Evolutionary conservation across 2,888 invertebrate species (phyloP).

Genomic region (Phragmatobia fuliginosa): DNA sequence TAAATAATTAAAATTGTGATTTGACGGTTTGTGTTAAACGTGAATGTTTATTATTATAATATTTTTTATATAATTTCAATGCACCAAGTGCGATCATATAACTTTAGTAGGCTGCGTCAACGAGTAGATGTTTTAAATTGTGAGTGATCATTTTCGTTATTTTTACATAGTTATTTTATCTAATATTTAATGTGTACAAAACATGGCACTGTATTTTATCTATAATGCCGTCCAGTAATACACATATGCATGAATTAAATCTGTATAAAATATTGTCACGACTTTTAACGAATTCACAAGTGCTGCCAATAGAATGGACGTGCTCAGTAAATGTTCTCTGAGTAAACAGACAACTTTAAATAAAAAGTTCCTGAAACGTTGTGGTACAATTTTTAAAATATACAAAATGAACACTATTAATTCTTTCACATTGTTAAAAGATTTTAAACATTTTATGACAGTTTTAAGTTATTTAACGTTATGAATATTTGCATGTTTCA

Average conservation of each 20-base stretch:
- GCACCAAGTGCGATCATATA: constrained; percentile 82
- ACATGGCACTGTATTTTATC: constrained; percentile 73
- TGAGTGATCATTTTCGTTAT: constrained; percentile 59
- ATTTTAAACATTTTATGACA: constrained; percentile 54
- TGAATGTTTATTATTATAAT: constrained; percentile 67
- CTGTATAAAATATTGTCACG: constrained; percentile 51
- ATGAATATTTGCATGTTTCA: constrained; percentile 26
- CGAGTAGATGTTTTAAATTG: constrained; percentile 68
- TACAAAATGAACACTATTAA: constrained; percentile 49
- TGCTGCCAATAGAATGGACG: constrained; percentile 44
- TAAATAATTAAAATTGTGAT: constrained; percentile 66
- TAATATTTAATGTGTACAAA: constrained; percentile 59
- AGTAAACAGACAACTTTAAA: constrained; percentile 47
- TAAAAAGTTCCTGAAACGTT: constrained; percentile 74
- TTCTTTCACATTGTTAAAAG: constrained; percentile 41
- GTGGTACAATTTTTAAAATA: constrained; percentile 69
- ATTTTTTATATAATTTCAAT: constrained; percentile 66
- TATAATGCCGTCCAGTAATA: constrained; percentile 84
- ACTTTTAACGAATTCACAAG: constrained; percentile 48
- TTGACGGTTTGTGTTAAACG: constrained; percentile 73
- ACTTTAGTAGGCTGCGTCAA: constrained; percentile 73
- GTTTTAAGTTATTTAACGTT: constrained; percentile 14
- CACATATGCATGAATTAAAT: constrained; percentile 51
- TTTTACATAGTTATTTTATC: constrained; percentile 61
- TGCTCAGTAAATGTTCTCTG: constrained; percentile 50